Base-by-base conservation (phyloP, 2,797 vertebrate genomes). In the Chrysocyon brachyurus region DNA sequence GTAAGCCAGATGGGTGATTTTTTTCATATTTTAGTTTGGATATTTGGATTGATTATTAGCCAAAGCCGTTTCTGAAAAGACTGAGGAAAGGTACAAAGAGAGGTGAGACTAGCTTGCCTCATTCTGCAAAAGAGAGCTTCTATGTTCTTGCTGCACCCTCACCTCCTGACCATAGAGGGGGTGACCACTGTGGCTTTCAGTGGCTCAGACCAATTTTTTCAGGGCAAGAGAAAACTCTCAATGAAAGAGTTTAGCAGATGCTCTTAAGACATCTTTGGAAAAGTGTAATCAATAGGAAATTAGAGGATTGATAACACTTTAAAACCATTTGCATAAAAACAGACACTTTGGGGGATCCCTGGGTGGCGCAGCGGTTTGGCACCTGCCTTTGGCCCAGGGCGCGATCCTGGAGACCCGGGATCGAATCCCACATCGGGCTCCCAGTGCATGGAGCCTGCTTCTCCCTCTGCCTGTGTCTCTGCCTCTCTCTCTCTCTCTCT, bases 21-120 rank as follows among this genome's bases (percentile, higher is more conserved):
- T 59, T 61, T 75, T 40, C 36, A 52, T 89, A 90, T 28, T 83
- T 96, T 90, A 94, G 28, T 31, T 56, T 77, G 79, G 46, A 95
- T 90, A 85, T 96, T 46, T 97, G 90, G 56, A 64, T 94, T 91
- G 97, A 91, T 26, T 94, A 21, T 97, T 92, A 97, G 49, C 81
- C 17, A 68, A 81, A 97, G 40, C 54, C 59, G 4, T 17, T 46
- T 64, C 64, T 56, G 46, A 28, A 68, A 68, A 64, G 66, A 56
- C 6, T 5, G 19, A 66, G 56, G 19, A 12, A 59, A 77, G 3
- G 7, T 9, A 10, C 40, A 56, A 61, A 81, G 21, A 66, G 36
- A 61, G 36, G 15, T 6, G 36, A 82, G 31, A 40, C 14, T n/a
- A 54, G 21, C 22, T 46, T 70, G 28, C 19, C 31, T 16, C 21